Percentiles rank a stretch among this genome's conserved stretches.
Evolutionary conservation across 2,888 invertebrate species (phyloP).

Genomic region (Diaperis boleti): DNA sequence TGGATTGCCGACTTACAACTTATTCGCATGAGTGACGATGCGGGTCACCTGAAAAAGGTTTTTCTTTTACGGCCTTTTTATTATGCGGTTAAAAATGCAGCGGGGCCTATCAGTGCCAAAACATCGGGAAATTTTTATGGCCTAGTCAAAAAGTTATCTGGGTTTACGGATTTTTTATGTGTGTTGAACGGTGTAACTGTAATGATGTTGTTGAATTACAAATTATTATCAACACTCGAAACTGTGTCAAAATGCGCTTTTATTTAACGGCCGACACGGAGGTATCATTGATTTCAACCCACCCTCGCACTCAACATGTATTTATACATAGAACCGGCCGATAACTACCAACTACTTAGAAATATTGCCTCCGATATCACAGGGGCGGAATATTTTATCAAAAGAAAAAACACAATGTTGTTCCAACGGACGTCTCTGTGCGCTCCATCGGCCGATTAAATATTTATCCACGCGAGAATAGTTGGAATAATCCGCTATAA

Average conservation of each 20-base stretch:
- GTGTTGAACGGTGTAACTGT: too few relatives aligned
- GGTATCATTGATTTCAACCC: constrained; percentile 47
- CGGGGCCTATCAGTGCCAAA: too few relatives aligned
- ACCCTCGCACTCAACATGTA: constrained; percentile 41
- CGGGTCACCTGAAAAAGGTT: constrained; percentile 31
- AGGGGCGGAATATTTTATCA: constrained; percentile 26
- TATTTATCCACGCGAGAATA: constrained; percentile 22
- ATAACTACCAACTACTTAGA: constrained; percentile 42
- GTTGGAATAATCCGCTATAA: constrained; percentile 8
- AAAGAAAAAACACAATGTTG: too few relatives aligned
- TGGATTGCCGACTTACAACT: constrained; percentile 36
- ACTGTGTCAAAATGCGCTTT: constrained; percentile 14
- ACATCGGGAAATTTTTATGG: too few relatives aligned
- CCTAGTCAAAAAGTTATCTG: too few relatives aligned
- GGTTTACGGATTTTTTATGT: too few relatives aligned
- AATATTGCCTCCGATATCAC: constrained; percentile 43
- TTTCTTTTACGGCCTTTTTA: constrained; percentile 35
- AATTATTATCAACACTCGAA: background rate
- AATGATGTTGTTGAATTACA: too few relatives aligned
- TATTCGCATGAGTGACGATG: constrained; percentile 31
- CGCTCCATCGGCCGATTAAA: constrained; percentile 3
- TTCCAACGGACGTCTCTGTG: background rate
- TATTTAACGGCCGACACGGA: constrained; percentile 36
- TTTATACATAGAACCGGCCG: constrained; percentile 49
- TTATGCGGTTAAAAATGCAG: constrained; percentile 29